Evolutionary conservation across 2,888 invertebrate species (phyloP), one percentile per base, ranked within the genome.

Genomic region (Smittia sp.): DNA sequence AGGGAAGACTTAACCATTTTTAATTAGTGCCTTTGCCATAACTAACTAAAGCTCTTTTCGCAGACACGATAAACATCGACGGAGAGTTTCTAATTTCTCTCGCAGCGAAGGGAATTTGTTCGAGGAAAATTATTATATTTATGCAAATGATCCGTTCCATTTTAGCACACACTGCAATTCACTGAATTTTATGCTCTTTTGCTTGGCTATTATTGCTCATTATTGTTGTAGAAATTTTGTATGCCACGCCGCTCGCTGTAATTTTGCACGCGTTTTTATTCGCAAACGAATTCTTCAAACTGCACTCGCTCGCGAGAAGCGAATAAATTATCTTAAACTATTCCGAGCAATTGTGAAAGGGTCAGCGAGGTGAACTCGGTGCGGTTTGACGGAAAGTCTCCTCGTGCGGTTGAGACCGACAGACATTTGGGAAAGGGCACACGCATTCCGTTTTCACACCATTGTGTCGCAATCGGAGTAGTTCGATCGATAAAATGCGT

Each of bases 101-200:
- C 22, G 20, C 9, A 6, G 11, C 9, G 25, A 13, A 63, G 25
- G 1, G 6, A 63, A 63, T n/a, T 58, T 20, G n/a, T n/a, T 18
- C 58, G 46, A 58, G 20, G 22, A 58, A n/a, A 58, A 58, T 58
- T 46, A 46, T n/a, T 9, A 65, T 65, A 38, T 38, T 66, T 66
- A 66, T 66, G 66, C 66, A 39, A 66, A 66, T 66, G 66, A 66
- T 66, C 18, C 38, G 39, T 32, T 66, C 39, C 38, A 27, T 66
- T 66, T 66, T 20, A 20, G 38, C 66, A 39, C 39, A 65, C 52
- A 52, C 11, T 27, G 15, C 25, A 66, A 66, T 66, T 66, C 66
- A 66, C 15, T 66, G 66, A 66, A 18, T 66, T 66, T 66, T 39
- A 66, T 66, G 66, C 38, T 63, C 58, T 63, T 58, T 63, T 25